Evolutionary conservation across 2,113 vertebrate genomes (phyloP).

Genomic region (Propithecus coquereli): DNA sequence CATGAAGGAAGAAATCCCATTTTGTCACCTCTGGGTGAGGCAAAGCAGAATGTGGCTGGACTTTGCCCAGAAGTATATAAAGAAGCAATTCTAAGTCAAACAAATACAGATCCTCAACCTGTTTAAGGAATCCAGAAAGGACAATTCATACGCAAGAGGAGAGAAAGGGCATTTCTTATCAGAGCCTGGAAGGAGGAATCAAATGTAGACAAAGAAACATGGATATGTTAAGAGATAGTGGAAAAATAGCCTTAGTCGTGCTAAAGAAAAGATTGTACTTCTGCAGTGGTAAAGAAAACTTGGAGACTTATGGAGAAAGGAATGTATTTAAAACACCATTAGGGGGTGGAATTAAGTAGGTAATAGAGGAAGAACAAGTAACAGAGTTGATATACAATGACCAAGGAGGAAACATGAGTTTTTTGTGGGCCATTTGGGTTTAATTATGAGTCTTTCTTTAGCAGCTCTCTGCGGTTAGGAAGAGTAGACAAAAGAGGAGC

Average conservation of each 20-base stretch:
- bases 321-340: slow-evolving; percentile 8
- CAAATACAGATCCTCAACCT: slow-evolving; percentile 83
- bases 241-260: slow-evolving; percentile 5
- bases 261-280: background rate
- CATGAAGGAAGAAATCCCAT: slow-evolving; percentile 86
- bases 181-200: background rate
- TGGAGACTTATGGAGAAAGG: background rate
- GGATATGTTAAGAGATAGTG: background rate
- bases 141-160: background rate
- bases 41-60: slow-evolving; percentile 85
- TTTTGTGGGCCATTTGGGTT: slow-evolving; percentile 23
- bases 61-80: slow-evolving; percentile 86
- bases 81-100: slow-evolving; percentile 82
- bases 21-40: slow-evolving; percentile 85
- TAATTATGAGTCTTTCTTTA: slow-evolving; percentile 55
- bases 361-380: slow-evolving; percentile 1
- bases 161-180: background rate
- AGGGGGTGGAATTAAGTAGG: background rate
- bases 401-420: background rate
- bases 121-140: background rate
- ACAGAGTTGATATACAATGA: background rate
- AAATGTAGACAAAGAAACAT: background rate
- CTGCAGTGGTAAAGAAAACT: background rate
- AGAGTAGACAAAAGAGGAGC: background rate
- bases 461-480: background rate